Conservation (phyloP, 37 sponge, comb jelly and placozoan species). For the Oopsacas minuta region DNA sequence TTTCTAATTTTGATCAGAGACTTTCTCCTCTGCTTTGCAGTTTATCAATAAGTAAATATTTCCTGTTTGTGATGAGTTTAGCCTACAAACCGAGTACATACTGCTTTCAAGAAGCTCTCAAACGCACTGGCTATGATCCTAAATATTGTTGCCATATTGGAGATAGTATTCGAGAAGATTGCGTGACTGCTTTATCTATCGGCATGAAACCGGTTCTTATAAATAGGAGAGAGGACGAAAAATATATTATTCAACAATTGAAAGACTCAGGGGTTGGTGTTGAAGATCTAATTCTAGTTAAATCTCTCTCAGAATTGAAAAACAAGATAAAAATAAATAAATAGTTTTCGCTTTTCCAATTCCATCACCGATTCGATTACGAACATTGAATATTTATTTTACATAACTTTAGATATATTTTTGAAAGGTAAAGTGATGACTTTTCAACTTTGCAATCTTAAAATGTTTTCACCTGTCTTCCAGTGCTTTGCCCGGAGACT, state of each 20-base stretch:
- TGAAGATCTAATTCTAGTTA: neutral
- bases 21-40: neutral
- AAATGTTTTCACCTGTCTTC: too few relatives aligned
- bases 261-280: neutral
- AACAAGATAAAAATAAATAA: neutral
- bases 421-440: too few relatives aligned
- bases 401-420: too few relatives aligned
- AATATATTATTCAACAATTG: neutral
- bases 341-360: too few relatives aligned
- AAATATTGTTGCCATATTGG: neutral
- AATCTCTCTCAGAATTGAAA: neutral
- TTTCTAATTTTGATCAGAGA: neutral
- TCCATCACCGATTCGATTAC: too few relatives aligned
- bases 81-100: neutral
- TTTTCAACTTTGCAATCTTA: too few relatives aligned
- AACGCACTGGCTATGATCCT: neutral
- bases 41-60: neutral
- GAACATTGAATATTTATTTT: too few relatives aligned
- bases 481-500: too few relatives aligned
- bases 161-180: neutral
- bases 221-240: neutral
- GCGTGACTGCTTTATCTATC: neutral
- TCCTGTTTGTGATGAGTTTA: neutral
- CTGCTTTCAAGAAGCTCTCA: neutral
- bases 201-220: conserved; percentile 1